Percentiles rank a stretch among this genome's conserved stretches.
Evolutionary conservation across 1,140 invertebrate genomes (phyloP).

Genomic region (Gryon sp.): DNA sequence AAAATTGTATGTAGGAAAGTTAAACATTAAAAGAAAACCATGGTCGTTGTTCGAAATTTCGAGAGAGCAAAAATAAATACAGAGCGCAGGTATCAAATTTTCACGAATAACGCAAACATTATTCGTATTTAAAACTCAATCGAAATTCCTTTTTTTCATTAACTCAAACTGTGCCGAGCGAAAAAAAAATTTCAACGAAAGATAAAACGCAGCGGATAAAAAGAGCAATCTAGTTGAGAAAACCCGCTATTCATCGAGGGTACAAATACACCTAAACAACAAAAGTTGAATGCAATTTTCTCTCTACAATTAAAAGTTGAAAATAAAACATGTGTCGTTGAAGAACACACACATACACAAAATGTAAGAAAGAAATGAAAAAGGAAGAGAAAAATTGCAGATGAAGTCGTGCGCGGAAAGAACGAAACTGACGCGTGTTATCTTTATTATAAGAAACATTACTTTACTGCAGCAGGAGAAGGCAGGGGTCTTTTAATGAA

Average conservation of each 20-base stretch:
- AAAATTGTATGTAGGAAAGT: neutral
- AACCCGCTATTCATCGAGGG: conserved; percentile 34
- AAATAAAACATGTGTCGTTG: conserved; percentile 38
- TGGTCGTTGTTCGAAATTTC: neutral
- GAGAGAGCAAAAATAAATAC: conserved; percentile 12
- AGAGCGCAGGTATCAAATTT: too few relatives aligned
- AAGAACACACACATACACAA: too few relatives aligned
- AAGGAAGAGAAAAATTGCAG: conserved; percentile 28
- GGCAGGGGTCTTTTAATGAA: conserved; percentile 29
- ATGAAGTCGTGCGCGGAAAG: conserved; percentile 29
- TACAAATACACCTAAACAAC: conserved; percentile 42
- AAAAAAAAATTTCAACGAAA: too few relatives aligned
- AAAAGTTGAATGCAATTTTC: conserved; percentile 41
- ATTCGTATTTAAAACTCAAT: conserved; percentile 17
- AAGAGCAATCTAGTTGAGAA: conserved; percentile 38
- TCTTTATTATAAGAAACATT: conserved; percentile 39
- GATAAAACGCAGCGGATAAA: too few relatives aligned
- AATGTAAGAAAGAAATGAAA: too few relatives aligned
- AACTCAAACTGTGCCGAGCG: conserved; percentile 5
- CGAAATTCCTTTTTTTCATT: conserved; percentile 26
- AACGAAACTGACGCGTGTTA: conserved; percentile 41
- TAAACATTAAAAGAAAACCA: conserved; percentile 4
- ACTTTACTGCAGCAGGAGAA: neutral
- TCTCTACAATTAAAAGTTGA: conserved; percentile 45
- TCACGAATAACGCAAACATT: neutral